These are phyloP conservation scores for Noctua fimbriata DNA, from an alignment of 2,888 invertebrate genomes.

Conservation along the genomic window DNA sequence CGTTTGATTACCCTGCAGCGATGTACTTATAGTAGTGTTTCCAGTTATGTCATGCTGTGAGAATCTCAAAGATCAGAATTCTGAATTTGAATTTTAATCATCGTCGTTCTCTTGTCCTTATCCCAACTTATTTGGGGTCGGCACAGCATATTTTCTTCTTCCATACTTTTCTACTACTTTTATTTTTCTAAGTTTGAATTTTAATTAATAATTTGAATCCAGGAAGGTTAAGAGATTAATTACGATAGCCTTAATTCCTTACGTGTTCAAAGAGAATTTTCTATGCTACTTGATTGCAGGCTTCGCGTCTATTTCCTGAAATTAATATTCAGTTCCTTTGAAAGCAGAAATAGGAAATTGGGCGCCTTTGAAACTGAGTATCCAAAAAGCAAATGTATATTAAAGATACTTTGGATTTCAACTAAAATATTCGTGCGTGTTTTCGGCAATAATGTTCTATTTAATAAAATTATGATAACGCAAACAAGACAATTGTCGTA, in stretches of 20 bases:
- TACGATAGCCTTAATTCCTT: neutral
- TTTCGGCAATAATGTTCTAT: neutral
- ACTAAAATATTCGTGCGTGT: neutral
- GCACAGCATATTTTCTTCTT: neutral
- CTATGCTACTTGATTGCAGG: slow-evolving; percentile 23
- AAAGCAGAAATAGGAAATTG: slow-evolving; percentile 13
- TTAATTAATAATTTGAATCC: neutral
- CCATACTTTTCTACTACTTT: neutral
- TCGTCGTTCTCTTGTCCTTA: neutral
- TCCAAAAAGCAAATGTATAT: neutral
- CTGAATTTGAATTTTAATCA: neutral
- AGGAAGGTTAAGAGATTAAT: neutral
- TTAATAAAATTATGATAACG: neutral
- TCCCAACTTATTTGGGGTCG: neutral
- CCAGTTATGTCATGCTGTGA: neutral
- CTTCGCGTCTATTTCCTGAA: slow-evolving; percentile 16
- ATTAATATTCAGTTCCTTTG: slow-evolving; percentile 28
- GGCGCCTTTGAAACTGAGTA: neutral
- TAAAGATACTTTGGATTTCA: neutral
- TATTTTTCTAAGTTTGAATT: neutral
- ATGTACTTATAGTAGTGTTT: too few relatives aligned
- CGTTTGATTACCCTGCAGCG: too few relatives aligned
- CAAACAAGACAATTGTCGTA: neutral
- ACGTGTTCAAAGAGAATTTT: slow-evolving; percentile 1
- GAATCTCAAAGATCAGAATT: neutral